Evolutionary conservation across 2,888 invertebrate species (phyloP).

Genomic region (Tetranychus piercei): DNA sequence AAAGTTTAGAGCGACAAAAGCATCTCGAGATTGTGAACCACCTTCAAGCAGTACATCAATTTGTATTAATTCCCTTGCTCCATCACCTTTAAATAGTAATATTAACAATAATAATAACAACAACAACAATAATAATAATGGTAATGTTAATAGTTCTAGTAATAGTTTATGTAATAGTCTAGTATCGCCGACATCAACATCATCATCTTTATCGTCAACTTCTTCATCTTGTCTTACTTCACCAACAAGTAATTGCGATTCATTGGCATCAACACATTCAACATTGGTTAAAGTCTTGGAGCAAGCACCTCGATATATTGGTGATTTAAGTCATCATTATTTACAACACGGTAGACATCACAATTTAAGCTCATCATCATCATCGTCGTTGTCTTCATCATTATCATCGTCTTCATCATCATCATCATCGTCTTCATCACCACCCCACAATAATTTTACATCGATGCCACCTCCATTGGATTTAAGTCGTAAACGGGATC

Average conservation of each 20-base stretch:
- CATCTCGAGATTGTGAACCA: constrained; percentile 24
- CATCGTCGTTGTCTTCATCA: not conserved
- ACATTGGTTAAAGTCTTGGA: constrained; percentile 72
- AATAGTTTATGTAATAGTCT: constrained; percentile 24
- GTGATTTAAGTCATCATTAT: constrained; percentile 43
- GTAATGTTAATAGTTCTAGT: constrained; percentile 12
- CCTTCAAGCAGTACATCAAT: constrained; percentile 24
- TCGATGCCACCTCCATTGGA: constrained; percentile 7
- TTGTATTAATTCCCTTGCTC: constrained; percentile 15
- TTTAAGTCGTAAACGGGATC: constrained; percentile 10
- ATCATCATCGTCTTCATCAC: not conserved
- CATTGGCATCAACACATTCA: constrained; percentile 36
- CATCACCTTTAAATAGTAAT: constrained; percentile 26
- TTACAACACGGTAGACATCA: not conserved
- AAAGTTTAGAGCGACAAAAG: constrained; percentile 49
- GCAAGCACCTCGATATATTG: constrained; percentile 73
- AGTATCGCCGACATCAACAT: constrained; percentile 13
- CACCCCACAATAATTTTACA: not conserved
- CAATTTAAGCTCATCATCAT: not conserved
- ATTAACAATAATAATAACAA: constrained; percentile 18
- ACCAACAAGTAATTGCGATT: constrained; percentile 24
- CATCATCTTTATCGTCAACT: constrained; percentile 20
- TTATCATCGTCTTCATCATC: not conserved
- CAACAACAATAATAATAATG: constrained; percentile 13
- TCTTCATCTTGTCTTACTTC: constrained; percentile 1